phyloP scores from a whole-genome alignment of 1,140 invertebrate species.

The Hydropsyche tenuis region DNA sequence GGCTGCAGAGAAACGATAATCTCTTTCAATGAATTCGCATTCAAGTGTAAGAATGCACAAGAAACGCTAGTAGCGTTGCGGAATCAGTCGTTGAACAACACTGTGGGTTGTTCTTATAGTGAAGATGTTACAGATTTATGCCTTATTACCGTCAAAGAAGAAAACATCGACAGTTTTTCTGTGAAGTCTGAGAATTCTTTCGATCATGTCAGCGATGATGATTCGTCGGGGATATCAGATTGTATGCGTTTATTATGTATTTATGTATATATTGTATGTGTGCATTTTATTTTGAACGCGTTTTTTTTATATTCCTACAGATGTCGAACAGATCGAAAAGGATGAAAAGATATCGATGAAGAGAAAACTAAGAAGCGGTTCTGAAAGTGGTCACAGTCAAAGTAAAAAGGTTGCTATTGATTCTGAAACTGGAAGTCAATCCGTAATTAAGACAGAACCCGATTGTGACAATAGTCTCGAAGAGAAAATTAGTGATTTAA shows the following conservation, averaged over 20 bases:
- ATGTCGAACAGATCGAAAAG: too few relatives aligned
- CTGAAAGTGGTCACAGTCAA: too few relatives aligned
- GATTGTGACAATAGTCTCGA: too few relatives aligned
- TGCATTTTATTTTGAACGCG: too few relatives aligned
- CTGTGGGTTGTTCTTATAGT: not conserved
- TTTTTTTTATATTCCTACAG: too few relatives aligned
- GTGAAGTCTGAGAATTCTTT: conserved; percentile 23
- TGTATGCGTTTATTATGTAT: conserved; percentile 1
- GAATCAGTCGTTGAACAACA: not conserved
- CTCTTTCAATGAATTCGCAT: conserved; percentile 7
- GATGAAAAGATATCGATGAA: too few relatives aligned
- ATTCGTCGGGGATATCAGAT: conserved; percentile 19
- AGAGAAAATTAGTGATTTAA: too few relatives aligned
- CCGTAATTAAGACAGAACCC: too few relatives aligned
- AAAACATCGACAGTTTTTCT: not conserved
- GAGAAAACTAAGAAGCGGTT: too few relatives aligned
- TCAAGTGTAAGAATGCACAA: conserved; percentile 6
- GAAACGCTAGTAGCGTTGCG: not conserved
- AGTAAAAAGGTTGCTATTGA: too few relatives aligned
- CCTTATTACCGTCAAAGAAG: not conserved
- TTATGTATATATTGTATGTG: too few relatives aligned
- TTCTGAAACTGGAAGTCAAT: too few relatives aligned
- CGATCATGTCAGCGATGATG: conserved; percentile 19
- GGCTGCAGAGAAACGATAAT: not conserved
- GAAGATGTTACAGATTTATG: not conserved